Base-by-base conservation (phyloP, 2,113 vertebrate genomes). In the Oreotrochilus melanogaster region DNA sequence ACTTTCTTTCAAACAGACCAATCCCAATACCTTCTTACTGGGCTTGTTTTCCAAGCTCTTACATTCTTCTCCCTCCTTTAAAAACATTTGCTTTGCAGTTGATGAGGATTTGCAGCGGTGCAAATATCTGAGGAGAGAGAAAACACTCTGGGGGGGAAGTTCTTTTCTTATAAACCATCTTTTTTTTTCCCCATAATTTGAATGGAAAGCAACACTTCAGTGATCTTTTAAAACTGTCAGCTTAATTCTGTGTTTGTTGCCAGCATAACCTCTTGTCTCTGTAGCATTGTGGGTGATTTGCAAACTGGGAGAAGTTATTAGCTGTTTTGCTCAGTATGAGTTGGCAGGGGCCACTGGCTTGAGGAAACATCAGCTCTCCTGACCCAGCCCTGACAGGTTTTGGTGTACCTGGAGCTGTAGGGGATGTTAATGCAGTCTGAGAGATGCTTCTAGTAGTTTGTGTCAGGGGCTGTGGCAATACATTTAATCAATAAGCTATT, bases 11-110 rank as follows among this genome's bases (percentile, higher is more conserved):
- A 11, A 14, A 56, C 47, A 57, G 30, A 39, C 30, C 61, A 24
- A 37, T 35, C 39, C 67, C 69, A 61, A 89, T 75, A 45, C 53
- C 84, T 89, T 78, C 33, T n/a, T 73, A 56, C 27, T 42, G 43
- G 10, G 10, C 18, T 78, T 64, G 57, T 65, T 92, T 95, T 78
- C 66, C 48, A 65, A n/a, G 51, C 33, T 65, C 25, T 67, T 73
- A 11, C 0, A 4, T 31, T 78, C 64, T 88, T 75, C 43, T 86
- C 45, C 13, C 17, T 87, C 53, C 81, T 81, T 82, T 70, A 72
- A 93, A 96, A 96, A 78, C 45, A 45, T 78, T 84, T 78, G 64
- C 61, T 61, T 81, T 78, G 78, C 79, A 81, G 47, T 74, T 60
- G 43, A 33, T 84, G 86, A 53, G 27, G 57, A 60, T 93, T 58